Base-by-base conservation (phyloP, 1,140 invertebrate genomes). In the Drosophila ogumai region DNA sequence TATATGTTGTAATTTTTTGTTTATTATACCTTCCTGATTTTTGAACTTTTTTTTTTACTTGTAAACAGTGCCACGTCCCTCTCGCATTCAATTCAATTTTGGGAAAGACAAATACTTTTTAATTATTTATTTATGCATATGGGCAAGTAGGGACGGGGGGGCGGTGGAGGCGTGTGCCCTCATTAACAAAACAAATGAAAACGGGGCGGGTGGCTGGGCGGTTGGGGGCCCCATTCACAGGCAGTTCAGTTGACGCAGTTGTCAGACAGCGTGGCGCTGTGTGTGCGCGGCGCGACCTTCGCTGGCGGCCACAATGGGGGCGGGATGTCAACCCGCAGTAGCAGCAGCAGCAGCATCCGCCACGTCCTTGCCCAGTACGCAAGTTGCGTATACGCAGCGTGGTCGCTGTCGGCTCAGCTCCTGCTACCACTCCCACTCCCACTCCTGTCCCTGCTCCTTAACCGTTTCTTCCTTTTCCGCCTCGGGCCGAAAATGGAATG, bases 101-200 rank as follows among this genome's bases (percentile, higher is more conserved):
- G n/a, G 50, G 19, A 56, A 75, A 75, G 38, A 75, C 73, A 74
- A 74, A 74, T 74, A 74, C 49, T 55, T 74, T 75, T 75, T 75
- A 75, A 75, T 77, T 69, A 69, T 77, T 59, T 77, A 77, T 78
- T 61, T 78, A 78, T 77, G 54, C 57, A 78, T 69, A 61, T 60
- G 43, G 61, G n/a, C 10, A 34, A 40, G n/a, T 28, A 19, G 31
- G 17, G 10, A 3, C 5, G 12, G 19, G 5, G 7, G n/a, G 19
- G 55, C 8, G 38, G 50, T 17, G 17, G 15, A 12, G 31, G 44
- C 36, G 74, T 55, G 19, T 55, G 52, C 52, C 32, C 75, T 78
- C 75, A 78, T 78, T 78, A 78, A 78, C 50, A 71, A 71, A 61
- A 78, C 75, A 57, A 71, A 71, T 50, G 72, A 66, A 68, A 17